A percentile compares a stretch with the other conserved stretches of the same genome.
Conservation (phyloP, 2,888 invertebrate genomes). For the Hypsopygia costalis region DNA sequence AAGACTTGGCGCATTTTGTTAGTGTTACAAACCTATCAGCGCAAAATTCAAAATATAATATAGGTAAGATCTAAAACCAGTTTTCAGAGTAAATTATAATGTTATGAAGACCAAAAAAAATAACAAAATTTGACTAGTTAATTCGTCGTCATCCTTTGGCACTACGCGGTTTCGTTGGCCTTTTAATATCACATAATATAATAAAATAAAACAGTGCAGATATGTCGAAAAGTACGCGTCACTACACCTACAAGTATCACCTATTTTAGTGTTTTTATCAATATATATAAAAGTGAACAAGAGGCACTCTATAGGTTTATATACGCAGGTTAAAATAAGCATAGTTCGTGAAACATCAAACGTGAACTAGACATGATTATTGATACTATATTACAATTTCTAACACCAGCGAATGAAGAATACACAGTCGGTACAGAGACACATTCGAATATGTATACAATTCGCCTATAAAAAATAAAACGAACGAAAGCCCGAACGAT, state of each 20-base stretch:
- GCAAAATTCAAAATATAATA: too few relatives aligned
- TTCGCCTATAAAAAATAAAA: constrained; percentile 32
- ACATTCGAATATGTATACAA: constrained; percentile 27
- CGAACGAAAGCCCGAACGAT: constrained; percentile 37
- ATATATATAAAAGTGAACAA: constrained; percentile 81
- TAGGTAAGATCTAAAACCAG: too few relatives aligned
- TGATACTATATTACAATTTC: constrained; percentile 41
- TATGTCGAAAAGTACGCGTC: constrained; percentile 42
- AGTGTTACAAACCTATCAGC: too few relatives aligned
- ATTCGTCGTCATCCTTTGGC: constrained; percentile 44
- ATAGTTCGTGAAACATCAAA: constrained; percentile 72
- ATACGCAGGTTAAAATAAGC: constrained; percentile 77
- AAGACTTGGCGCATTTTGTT: too few relatives aligned
- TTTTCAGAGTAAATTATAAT: too few relatives aligned
- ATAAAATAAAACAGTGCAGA: constrained; percentile 50
- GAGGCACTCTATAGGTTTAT: constrained; percentile 80
- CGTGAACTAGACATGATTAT: constrained; percentile 48
- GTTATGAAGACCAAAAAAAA: too few relatives aligned
- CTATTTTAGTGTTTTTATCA: constrained; percentile 70
- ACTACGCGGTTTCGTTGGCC: constrained; percentile 61
- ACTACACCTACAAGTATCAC: constrained; percentile 51
- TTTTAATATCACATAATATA: constrained; percentile 38
- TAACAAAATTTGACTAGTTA: constrained; percentile 11
- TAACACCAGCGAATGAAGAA: constrained; percentile 40
- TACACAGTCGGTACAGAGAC: constrained; percentile 28